Base-by-base conservation (phyloP, 2,888 invertebrate species). In the Pseudococcus longispinus region DNA sequence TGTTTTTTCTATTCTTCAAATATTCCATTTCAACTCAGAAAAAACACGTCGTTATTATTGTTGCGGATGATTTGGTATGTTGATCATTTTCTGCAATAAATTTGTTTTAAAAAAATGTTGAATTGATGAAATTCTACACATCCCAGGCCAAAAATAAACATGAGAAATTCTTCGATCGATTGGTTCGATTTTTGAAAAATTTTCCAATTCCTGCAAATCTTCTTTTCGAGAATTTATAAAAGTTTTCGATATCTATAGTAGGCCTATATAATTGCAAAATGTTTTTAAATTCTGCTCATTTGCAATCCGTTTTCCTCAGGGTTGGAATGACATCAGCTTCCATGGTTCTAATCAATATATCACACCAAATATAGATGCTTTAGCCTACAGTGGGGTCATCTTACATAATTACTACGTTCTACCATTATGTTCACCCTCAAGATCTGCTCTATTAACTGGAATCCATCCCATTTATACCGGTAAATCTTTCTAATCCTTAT, bases 41-140 rank as follows among this genome's bases (percentile, higher is more conserved):
- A 18, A 74, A 74, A 11, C 90, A 93, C 88, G 92, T 93, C 85
- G 89, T 93, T 44, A 90, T 92, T 80, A 92, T 93, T 77, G 89
- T 93, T 88, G 93, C 92, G 6, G 93, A 93, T 90, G 93, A 93
- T 90, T 89, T 93, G 91, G 93, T 93, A 90, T 91, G 91, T 87
- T 51, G 44, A 83, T 87, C 13, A 15, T 46, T 46, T 46, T 13
- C 46, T 13, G 1, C n/a, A n/a, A n/a, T n/a, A n/a, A n/a, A n/a
- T n/a, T n/a, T n/a, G n/a, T n/a, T n/a, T n/a, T n/a, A n/a, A n/a
- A n/a, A n/a, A n/a, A n/a, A n/a, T n/a, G n/a, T n/a, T n/a, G n/a
- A n/a, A n/a, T n/a, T n/a, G n/a, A n/a, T n/a, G n/a, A n/a, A n/a
- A n/a, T n/a, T n/a, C n/a, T n/a, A n/a, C n/a, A n/a, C n/a, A n/a